phyloP scores from a whole-genome alignment of 2,113 vertebrate species.

The Picathartes gymnocephalus region DNA sequence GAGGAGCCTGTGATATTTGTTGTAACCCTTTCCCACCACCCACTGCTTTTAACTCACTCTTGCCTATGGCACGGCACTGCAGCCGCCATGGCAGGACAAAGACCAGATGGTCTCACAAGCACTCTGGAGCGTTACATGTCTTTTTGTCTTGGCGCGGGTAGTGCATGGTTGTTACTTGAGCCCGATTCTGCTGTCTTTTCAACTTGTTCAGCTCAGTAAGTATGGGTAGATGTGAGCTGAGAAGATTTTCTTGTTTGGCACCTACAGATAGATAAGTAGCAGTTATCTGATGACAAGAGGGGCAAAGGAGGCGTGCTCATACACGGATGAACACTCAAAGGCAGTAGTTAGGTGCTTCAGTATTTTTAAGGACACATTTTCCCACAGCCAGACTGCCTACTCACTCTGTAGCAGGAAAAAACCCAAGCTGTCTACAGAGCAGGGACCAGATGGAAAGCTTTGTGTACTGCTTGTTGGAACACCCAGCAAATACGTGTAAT shows the following conservation, averaged over 20 bases:
- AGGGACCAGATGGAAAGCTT: slow-evolving; percentile 5
- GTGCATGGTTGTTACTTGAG: neutral
- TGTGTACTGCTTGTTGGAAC: neutral
- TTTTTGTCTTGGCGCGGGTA: neutral
- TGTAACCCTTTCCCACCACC: slow-evolving; percentile 54
- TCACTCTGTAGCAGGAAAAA: slow-evolving; percentile 7
- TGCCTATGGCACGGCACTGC: slow-evolving; percentile 33
- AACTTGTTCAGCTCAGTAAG: neutral
- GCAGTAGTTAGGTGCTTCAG: neutral
- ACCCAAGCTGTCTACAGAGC: neutral
- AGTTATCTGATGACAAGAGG: neutral
- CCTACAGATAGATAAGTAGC: neutral
- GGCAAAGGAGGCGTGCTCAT: neutral
- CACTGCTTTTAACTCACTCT: slow-evolving; percentile 62
- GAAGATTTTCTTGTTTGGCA: neutral
- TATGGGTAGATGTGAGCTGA: neutral
- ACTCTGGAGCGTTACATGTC: neutral
- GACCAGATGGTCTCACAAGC: slow-evolving; percentile 56
- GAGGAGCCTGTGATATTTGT: slow-evolving; percentile 56
- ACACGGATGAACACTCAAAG: neutral
- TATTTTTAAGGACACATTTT: slow-evolving; percentile 16
- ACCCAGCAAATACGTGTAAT: neutral
- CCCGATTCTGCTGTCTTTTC: neutral
- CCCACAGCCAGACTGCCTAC: neutral
- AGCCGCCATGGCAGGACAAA: slow-evolving; percentile 45